Evolutionary conservation across 2,888 invertebrate genomes (phyloP).

Genomic region (Oscheius sp.): DNA sequence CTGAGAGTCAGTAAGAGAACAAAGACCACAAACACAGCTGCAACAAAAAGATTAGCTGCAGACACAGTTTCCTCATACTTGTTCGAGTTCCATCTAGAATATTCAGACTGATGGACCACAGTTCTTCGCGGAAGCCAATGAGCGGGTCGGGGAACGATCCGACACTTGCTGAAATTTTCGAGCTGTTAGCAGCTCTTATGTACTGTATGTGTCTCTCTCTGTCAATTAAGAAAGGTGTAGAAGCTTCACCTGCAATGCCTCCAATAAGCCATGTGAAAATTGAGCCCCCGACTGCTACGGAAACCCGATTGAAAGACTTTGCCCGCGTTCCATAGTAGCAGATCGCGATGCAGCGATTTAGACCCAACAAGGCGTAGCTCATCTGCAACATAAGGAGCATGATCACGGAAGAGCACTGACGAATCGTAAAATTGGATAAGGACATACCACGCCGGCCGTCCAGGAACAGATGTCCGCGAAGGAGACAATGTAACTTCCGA

Average conservation of each 20-base stretch:
- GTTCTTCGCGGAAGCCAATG: conserved; percentile 59
- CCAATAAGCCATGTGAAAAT: conserved; percentile 61
- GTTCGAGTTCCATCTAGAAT: conserved; percentile 31
- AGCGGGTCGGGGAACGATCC: conserved; percentile 64
- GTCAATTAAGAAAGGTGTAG: conserved; percentile 6
- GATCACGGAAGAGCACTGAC: not conserved
- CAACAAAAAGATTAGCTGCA: conserved; percentile 12
- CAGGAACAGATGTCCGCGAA: conserved; percentile 68
- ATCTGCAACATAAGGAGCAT: conserved; percentile 42
- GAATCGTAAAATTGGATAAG: conserved; percentile 16
- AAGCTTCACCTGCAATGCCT: conserved; percentile 55
- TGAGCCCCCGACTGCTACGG: conserved; percentile 65
- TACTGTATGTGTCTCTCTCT: not conserved
- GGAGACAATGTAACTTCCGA: conserved; percentile 45
- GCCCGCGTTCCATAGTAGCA: conserved; percentile 71
- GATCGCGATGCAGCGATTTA: conserved; percentile 70
- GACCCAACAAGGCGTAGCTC: conserved; percentile 58
- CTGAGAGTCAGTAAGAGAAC: conserved; percentile 53
- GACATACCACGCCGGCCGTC: conserved; percentile 68
- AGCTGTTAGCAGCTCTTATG: not conserved
- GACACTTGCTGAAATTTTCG: conserved; percentile 51
- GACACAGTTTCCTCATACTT: conserved; percentile 11
- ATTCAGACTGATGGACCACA: conserved; percentile 65
- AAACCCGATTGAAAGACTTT: conserved; percentile 64
- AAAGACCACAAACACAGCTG: conserved; percentile 55